phyloP scores from a whole-genome alignment of 2,888 invertebrate species.

The Incurvaria masculella region DNA sequence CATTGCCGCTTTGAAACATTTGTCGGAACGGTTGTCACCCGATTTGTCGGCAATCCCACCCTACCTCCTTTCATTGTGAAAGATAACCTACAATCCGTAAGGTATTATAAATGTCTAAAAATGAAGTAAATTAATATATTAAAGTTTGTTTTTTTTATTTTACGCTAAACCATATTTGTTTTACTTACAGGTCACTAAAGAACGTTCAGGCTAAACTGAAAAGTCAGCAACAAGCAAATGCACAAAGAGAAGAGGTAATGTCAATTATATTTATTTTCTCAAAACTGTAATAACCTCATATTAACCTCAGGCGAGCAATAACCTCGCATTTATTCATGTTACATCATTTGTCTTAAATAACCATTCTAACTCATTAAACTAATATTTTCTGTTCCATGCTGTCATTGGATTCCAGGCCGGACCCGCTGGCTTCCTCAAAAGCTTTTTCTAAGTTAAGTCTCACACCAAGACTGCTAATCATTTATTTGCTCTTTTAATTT shows the following conservation, averaged over 20 bases:
- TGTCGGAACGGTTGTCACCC: no score
- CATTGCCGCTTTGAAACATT: no score
- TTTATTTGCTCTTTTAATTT: conserved; percentile 47
- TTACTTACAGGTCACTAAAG: conserved; percentile 73
- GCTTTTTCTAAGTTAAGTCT: conserved; percentile 80
- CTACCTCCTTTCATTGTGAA: no score
- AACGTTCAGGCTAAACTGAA: conserved; percentile 88
- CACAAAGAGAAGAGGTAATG: conserved; percentile 71
- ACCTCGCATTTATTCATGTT: conserved; percentile 4
- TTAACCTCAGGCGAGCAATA: conserved; percentile 7
- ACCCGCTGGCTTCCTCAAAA: conserved; percentile 92
- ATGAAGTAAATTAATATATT: background rate
- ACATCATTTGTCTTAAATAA: conserved; percentile 21
- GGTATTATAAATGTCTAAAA: no score
- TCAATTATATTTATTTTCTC: no score
- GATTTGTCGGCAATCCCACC: no score
- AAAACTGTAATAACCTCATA: no score
- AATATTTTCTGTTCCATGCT: conserved; percentile 30
- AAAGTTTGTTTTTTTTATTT: background rate
- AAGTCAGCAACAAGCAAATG: conserved; percentile 79
- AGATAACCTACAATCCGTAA: no score
- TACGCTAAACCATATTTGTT: conserved; percentile 7
- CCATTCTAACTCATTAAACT: conserved; percentile 19
- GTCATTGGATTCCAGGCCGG: conserved; percentile 63
- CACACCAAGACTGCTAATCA: conserved; percentile 53